Evolutionary conservation across 2,888 invertebrate species (phyloP).

Genomic region (Baccha elongata): DNA sequence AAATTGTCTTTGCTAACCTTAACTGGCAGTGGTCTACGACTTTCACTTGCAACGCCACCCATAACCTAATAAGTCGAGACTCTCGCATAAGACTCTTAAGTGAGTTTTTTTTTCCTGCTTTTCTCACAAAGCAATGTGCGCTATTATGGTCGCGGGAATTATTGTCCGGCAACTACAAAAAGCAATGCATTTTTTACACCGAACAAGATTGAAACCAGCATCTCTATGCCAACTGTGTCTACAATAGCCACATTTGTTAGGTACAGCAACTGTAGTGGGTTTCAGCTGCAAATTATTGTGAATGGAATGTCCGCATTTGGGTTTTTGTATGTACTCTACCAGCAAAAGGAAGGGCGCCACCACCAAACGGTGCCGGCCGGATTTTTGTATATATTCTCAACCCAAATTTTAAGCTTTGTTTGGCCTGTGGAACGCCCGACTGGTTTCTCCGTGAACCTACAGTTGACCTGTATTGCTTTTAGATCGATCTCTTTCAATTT

Average conservation of each 20-base stretch:
- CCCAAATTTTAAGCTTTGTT: constrained; percentile 20
- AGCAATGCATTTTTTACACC: constrained; percentile 26
- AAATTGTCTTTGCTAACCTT: constrained; percentile 35
- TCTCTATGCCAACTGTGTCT: constrained; percentile 3
- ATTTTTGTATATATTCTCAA: background rate
- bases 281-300: constrained; percentile 62
- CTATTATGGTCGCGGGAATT: constrained; percentile 61
- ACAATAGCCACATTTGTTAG: constrained; percentile 8
- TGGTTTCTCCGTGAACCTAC: constrained; percentile 42
- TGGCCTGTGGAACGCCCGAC: constrained; percentile 26
- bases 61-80: constrained; percentile 50
- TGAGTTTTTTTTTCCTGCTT: constrained; percentile 7
- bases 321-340: constrained; percentile 14
- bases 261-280: background rate
- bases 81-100: constrained; percentile 36
- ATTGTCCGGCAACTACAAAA: constrained; percentile 60
- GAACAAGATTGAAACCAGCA: background rate
- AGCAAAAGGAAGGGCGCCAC: constrained; percentile 25
- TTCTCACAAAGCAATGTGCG: constrained; percentile 47
- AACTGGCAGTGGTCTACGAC: constrained; percentile 33
- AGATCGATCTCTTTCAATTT: background rate
- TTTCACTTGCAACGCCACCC: constrained; percentile 66
- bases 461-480: constrained; percentile 18
- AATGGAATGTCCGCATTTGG: constrained; percentile 70
- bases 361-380: background rate